Conservation (phyloP, 2,888 invertebrate genomes). For the Cerastis rubricosa region DNA sequence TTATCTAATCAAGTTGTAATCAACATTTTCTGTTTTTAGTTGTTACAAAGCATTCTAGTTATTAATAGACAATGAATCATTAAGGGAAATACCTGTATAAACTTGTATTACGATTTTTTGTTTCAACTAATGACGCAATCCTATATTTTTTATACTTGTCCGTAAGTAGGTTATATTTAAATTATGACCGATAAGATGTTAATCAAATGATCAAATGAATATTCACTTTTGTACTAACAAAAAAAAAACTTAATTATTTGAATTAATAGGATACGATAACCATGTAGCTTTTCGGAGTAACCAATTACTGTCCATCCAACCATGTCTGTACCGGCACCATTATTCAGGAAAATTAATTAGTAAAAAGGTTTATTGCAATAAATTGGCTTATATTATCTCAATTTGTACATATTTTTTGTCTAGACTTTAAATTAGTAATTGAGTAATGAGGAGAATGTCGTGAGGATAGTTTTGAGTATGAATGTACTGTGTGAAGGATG, state of each 20-base stretch:
- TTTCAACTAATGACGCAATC: slow-evolving; percentile 40
- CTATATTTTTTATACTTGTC: slow-evolving; percentile 7
- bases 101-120: slow-evolving; percentile 28
- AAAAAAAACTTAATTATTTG: not conserved
- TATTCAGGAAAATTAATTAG: not conserved
- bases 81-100: slow-evolving; percentile 43
- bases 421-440: not conserved
- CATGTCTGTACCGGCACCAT: not conserved
- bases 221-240: slow-evolving; percentile 1
- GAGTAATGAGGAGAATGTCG: too few species aligned
- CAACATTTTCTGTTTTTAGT: slow-evolving; percentile 33
- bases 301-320: not conserved
- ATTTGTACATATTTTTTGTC: not conserved
- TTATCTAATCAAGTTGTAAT: slow-evolving; percentile 46
- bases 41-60: slow-evolving; percentile 17
- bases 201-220: slow-evolving; percentile 10
- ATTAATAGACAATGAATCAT: slow-evolving; percentile 47
- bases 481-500: too few species aligned
- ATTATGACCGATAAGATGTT: slow-evolving; percentile 13
- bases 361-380: not conserved
- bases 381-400: not conserved
- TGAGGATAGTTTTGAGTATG: too few species aligned
- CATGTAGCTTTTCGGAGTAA: not conserved
- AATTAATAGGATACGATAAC: not conserved
- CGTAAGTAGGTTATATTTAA: slow-evolving; percentile 30